Conservation (phyloP, 2,113 vertebrate species). For the cattle (Bos taurus) region ARS-UCD2.0 NC_037357.1:16719501-16720000, state of each 20-base stretch:
- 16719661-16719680: neutral
- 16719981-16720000: neutral
- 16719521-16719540: neutral
- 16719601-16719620: neutral
- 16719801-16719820: neutral
- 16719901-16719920: neutral
- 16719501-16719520: neutral
- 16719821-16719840: neutral
- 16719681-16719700: neutral
- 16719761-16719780: neutral
- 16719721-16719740: neutral
- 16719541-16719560: neutral
- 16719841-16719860: neutral
- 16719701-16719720: neutral
- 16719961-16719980: neutral
- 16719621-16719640: neutral
- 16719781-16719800: neutral
- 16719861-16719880: neutral
- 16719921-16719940: constrained; percentile 3
- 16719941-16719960: neutral
- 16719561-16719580: neutral
- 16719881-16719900: neutral
- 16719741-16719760: neutral
- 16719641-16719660: neutral
- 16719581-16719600: neutral